Base-by-base conservation (phyloP, 1,140 invertebrate species). In the Bombus terrestris region DNA sequence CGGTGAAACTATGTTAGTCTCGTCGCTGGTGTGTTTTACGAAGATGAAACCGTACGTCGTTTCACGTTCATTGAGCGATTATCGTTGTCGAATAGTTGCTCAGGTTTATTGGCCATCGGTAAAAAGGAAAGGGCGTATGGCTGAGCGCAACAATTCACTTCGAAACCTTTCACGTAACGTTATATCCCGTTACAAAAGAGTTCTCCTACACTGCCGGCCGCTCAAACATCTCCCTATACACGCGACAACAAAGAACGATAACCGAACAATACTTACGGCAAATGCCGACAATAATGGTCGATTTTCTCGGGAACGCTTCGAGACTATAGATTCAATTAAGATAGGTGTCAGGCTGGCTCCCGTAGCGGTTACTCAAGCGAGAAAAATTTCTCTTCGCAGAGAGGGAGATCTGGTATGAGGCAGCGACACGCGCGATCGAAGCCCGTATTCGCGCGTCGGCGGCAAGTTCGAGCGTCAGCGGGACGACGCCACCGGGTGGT, bases 321-420 rank as follows among this genome's bases (percentile, higher is more conserved):
- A 69, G 82, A 84, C 64, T 78, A 78, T 78, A 84, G 82, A 84
- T 84, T 84, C 82, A 84, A 84, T 84, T 84, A 84, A 84, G 82
- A 84, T 84, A 84, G 82, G 35, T 69, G 69, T 73, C 35, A 37
- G 10, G 13, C 22, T 64, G 28, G 28, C 64, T 37, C 8, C 41
- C 22, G 37, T 53, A 32, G 35, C 12, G 64, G 35, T 39, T 76
- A 62, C 53, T 84, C 53, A 79, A 15, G n/a, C 32, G 76, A 75
- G 74, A 86, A 81, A 80, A 69, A 81, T 86, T 43, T 90, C 71
- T 87, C 76, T 91, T 90, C 35, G 15, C 91, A 93, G 93, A 93
- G 88, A 92, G 91, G 82, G 86, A 90, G 72, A 74, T 91, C 69
- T 93, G 93, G 93, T 93, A 93, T 87, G 92, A 93, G 80, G 87